phyloP scores from a whole-genome alignment of 2,797 vertebrate genomes.

The Sebastes diploproa region DNA sequence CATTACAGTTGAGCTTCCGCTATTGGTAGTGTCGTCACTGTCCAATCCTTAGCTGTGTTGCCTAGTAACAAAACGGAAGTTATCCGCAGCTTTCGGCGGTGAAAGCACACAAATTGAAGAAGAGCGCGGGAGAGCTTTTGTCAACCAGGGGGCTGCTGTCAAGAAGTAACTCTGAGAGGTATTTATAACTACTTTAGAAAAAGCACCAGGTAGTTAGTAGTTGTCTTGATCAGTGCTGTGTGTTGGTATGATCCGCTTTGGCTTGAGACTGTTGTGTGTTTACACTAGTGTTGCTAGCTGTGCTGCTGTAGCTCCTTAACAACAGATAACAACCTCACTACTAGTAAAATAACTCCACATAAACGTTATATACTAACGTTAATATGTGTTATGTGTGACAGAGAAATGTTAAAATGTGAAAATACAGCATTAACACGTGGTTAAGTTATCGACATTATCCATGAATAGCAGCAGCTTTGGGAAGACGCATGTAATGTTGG shows the following conservation, averaged over 20 bases:
- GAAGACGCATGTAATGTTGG: neutral
- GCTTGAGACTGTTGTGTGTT: slow-evolving; percentile 16
- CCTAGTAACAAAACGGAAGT: slow-evolving; percentile 38
- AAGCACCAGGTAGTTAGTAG: rapidly evolving
- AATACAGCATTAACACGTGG: too few relatives aligned
- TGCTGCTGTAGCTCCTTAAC: neutral
- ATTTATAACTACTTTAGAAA: neutral
- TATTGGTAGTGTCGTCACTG: slow-evolving; percentile 4
- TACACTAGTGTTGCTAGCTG: slow-evolving; percentile 45
- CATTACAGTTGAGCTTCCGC: neutral
- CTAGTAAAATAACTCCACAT: neutral
- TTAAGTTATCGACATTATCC: neutral
- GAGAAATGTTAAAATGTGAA: neutral
- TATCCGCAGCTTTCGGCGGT: slow-evolving; percentile 52
- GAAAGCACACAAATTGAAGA: slow-evolving; percentile 60
- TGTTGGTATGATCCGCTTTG: neutral
- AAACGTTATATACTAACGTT: neutral
- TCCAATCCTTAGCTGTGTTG: neutral
- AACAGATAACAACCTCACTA: neutral
- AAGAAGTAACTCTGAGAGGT: neutral
- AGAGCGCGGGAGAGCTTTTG: slow-evolving; percentile 78
- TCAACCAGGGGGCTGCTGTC: slow-evolving; percentile 2
- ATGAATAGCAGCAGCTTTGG: neutral
- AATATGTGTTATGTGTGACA: neutral
- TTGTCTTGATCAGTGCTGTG: rapidly evolving